phyloP scores from a whole-genome alignment of 2,888 invertebrate genomes.

The Drosophila emarginata region DNA sequence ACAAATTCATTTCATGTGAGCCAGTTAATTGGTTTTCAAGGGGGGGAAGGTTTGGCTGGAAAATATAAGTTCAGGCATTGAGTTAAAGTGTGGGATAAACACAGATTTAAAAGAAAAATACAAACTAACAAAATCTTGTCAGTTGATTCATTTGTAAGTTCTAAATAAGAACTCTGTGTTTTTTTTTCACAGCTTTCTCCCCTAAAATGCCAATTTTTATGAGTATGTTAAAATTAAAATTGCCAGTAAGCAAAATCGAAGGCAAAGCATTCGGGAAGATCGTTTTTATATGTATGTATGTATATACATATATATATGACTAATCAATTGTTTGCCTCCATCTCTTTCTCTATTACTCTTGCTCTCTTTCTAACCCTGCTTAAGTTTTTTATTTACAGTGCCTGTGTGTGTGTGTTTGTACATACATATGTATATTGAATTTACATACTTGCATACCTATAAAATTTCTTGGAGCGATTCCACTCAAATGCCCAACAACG shows the following conservation, averaged over 20 bases:
- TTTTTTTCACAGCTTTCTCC: constrained; percentile 61
- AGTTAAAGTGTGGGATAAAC: constrained; percentile 6
- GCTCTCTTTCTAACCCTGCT: constrained; percentile 1
- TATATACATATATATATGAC: neutral
- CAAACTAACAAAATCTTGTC: constrained; percentile 22
- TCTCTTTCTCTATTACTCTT: neutral
- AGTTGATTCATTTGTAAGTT: constrained; percentile 46
- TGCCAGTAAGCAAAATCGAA: neutral
- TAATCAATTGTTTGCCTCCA: neutral
- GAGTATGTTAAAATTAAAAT: constrained; percentile 46
- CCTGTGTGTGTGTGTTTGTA: constrained; percentile 52
- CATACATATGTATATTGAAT: constrained; percentile 57
- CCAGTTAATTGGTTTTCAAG: constrained; percentile 55
- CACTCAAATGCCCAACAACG: constrained; percentile 71
- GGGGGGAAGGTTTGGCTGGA: constrained; percentile 26
- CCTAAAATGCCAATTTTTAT: constrained; percentile 41
- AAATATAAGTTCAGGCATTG: constrained; percentile 20
- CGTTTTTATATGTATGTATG: neutral
- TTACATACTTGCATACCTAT: constrained; percentile 14
- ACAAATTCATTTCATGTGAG: constrained; percentile 55
- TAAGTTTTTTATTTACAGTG: constrained; percentile 6
- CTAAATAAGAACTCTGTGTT: constrained; percentile 26
- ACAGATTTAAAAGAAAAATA: constrained; percentile 49
- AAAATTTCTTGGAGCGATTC: constrained; percentile 40
- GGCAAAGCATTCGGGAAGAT: neutral